Evolutionary conservation across 2,113 vertebrate genomes (phyloP), one percentile per base, ranked within the genome.

Genomic region (Artemisiospiza belli): DNA sequence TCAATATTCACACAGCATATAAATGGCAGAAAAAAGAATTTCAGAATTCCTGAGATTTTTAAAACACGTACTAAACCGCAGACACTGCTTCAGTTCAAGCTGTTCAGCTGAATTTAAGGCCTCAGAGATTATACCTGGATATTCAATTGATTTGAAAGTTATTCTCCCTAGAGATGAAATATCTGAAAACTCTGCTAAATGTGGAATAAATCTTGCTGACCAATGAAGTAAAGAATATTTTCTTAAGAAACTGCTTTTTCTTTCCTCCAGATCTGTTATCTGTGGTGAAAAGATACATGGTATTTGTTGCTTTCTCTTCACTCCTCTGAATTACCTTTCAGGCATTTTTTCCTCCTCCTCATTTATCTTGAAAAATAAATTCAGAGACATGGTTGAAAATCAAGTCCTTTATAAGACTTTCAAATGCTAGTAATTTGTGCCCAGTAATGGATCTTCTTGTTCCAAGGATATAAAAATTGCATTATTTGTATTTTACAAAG

Each of bases 331-430:
- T 68, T 52, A 35, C 4, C 6, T 55, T 74, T 74, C 23, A 58
- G 15, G 16, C 1, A 21, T 44, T 67, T 47, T 18, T 18, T 5
- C 13, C 0, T 2, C 13, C 16, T 20, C 31, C 12, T 70, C 10
- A 33, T 30, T 37, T 73, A 30, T 47, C 4, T 87, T n/a, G 15
- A 84, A 87, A 92, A 73, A 55, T 14, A 52, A 81, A 68, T 57
- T 37, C 7, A 10, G n/a, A 54, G 10, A 25, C 35, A n/a, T 17
- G 2, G 5, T 83, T 52, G 51, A 73, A 88, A 69, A 68, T 52
- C 3, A 58, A 51, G 15, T 47, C 4, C 2, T 76, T 73, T 35
- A 9, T 47, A 55, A 64, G 7, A 61, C 5, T 66, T 92, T 35
- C 19, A 88, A 22, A 35, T 61, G 30, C 0, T 57, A 77, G 21